Percentiles rank a stretch among this genome's conserved stretches.
Conservation (phyloP, 2,113 vertebrate species). For the Delphinapterus leucas region DNA sequence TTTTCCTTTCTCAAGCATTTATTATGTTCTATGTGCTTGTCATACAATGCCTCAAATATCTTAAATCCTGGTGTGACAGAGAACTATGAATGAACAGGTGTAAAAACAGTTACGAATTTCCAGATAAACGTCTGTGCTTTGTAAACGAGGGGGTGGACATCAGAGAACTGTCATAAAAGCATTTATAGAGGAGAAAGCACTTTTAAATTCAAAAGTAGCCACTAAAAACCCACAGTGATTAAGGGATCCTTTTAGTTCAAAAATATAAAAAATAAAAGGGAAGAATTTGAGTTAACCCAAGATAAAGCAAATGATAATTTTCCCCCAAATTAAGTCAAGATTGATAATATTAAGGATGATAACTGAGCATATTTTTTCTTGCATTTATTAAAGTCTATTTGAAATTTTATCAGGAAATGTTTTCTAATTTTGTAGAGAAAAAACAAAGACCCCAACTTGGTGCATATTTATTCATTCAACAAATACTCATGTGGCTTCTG, state of each 20-base stretch:
- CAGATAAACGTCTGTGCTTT: background rate
- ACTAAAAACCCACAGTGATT: background rate
- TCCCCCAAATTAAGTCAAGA: background rate
- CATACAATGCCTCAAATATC: background rate
- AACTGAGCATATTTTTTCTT: background rate
- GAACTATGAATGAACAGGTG: background rate
- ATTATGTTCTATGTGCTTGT: background rate
- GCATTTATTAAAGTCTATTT: background rate
- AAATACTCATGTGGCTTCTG: background rate
- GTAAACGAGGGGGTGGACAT: background rate
- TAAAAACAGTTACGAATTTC: background rate
- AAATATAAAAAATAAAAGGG: background rate
- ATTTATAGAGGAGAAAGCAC: background rate
- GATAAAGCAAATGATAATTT: background rate
- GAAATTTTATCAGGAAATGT: slow-evolving; percentile 6
- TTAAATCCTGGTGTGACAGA: background rate
- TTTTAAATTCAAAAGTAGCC: background rate
- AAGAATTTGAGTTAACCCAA: background rate
- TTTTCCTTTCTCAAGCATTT: background rate
- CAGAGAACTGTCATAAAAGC: background rate
- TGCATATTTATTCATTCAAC: background rate
- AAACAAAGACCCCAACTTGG: background rate
- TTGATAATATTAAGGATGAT: background rate
- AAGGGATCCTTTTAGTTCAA: background rate
- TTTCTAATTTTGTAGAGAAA: background rate